Percentiles rank a stretch among this genome's conserved stretches.
These are phyloP conservation scores for Cyclura pinguis DNA, from an alignment of 2,797 vertebrate species.

Conservation along the genomic window DNA sequence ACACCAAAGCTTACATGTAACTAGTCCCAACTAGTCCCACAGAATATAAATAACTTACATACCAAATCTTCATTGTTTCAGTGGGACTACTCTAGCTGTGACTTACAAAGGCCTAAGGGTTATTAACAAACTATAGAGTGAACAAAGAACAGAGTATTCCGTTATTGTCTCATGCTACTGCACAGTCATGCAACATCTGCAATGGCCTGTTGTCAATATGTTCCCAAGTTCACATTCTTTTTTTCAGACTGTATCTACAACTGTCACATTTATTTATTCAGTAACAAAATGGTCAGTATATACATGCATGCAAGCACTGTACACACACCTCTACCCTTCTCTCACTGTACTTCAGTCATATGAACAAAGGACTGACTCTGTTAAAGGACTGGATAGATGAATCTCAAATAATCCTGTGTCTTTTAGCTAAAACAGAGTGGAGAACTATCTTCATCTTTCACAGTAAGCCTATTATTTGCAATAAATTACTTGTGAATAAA, in stretches of 20 bases:
- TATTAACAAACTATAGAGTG: neutral
- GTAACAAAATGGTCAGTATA: neutral
- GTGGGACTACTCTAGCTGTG: too few species aligned
- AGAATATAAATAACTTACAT: too few species aligned
- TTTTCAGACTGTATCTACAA: neutral
- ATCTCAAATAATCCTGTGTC: neutral
- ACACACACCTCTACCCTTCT: neutral
- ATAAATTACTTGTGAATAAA: neutral
- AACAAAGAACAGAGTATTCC: conserved; percentile 31
- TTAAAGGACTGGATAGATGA: neutral
- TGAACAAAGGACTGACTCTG: conserved; percentile 26
- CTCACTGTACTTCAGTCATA: conserved; percentile 21
- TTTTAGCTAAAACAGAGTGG: neutral
- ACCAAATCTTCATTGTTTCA: too few species aligned
- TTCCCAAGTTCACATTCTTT: conserved; percentile 11
- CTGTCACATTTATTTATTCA: neutral
- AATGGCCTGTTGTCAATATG: neutral
- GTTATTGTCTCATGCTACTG: neutral
- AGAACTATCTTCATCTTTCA: neutral
- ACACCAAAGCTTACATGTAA: neutral
- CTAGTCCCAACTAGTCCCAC: too few species aligned
- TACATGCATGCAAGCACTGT: neutral
- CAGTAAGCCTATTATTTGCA: neutral
- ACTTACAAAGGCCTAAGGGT: neutral
- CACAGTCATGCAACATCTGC: neutral